Percentiles rank a stretch among this genome's conserved stretches.
These are phyloP conservation scores for Lepus timidus DNA, from an alignment of 2,113 vertebrate genomes.

Conservation along the genomic window DNA sequence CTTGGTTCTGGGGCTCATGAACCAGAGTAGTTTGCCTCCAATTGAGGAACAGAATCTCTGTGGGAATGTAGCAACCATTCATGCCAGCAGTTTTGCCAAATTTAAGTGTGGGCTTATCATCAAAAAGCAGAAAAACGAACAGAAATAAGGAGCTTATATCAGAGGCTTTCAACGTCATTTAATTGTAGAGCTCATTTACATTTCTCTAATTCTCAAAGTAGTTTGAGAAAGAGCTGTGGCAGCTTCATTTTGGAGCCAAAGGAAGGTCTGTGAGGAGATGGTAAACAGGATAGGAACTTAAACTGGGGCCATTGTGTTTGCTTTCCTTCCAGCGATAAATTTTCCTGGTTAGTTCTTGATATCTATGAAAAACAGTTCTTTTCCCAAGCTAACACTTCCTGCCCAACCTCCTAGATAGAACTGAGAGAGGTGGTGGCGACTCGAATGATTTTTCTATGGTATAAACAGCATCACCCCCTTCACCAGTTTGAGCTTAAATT, in stretches of 20 bases:
- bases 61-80: constrained; percentile 26
- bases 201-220: constrained; percentile 39
- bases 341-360: constrained; percentile 77
- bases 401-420: constrained; percentile 67
- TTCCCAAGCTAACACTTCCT: constrained; percentile 77
- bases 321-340: constrained; percentile 80
- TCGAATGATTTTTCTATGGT: constrained; percentile 60
- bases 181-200: constrained; percentile 23
- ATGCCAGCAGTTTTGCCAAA: neutral
- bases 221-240: constrained; percentile 63
- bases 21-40: neutral
- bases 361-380: constrained; percentile 74
- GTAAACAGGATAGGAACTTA: constrained; percentile 81
- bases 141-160: neutral
- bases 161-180: neutral
- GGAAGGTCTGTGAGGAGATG: constrained; percentile 44
- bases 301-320: constrained; percentile 79
- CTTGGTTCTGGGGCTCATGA: neutral
- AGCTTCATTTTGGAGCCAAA: constrained; percentile 64
- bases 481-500: neutral
- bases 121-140: constrained; percentile 50
- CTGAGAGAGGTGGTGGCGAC: constrained; percentile 27
- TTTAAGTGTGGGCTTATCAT: neutral
- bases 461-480: constrained; percentile 46
- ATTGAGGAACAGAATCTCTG: neutral